These are phyloP conservation scores for Diphyllodes magnificus DNA, from an alignment of 2,113 vertebrate genomes.

Conservation along the genomic window DNA sequence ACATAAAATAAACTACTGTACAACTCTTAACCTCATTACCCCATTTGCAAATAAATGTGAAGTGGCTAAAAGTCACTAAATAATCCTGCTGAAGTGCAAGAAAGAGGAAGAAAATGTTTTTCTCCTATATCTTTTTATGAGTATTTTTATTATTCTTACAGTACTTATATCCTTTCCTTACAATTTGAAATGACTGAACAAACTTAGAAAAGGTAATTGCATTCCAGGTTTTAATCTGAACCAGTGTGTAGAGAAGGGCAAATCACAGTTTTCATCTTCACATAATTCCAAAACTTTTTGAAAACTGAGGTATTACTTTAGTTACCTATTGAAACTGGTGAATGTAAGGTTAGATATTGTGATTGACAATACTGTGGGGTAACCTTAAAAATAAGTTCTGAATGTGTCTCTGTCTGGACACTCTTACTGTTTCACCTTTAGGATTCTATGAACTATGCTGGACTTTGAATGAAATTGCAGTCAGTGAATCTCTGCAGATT, in stretches of 20 bases:
- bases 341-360: not conserved
- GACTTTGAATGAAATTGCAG: not conserved
- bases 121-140: not conserved
- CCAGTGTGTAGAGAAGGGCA: not conserved
- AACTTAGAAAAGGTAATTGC: not conserved
- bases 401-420: not conserved
- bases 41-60: not conserved
- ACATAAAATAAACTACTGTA: not conserved
- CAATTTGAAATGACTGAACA: not conserved
- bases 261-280: not conserved
- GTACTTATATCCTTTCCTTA: not conserved
- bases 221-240: not conserved
- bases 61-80: slow-evolving; percentile 5
- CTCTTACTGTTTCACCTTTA: not conserved
- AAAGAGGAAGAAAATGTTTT: not conserved
- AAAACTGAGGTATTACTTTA: not conserved
- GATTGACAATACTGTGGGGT: not conserved
- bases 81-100: not conserved
- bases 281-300: not conserved
- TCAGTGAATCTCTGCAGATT: not conserved
- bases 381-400: not conserved
- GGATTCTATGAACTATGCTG: not conserved
- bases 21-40: not conserved
- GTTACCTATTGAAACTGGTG: not conserved
- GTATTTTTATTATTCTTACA: not conserved